These are phyloP conservation scores for Charina bottae DNA, from an alignment of 2,113 vertebrate genomes.

Conservation along the genomic window DNA sequence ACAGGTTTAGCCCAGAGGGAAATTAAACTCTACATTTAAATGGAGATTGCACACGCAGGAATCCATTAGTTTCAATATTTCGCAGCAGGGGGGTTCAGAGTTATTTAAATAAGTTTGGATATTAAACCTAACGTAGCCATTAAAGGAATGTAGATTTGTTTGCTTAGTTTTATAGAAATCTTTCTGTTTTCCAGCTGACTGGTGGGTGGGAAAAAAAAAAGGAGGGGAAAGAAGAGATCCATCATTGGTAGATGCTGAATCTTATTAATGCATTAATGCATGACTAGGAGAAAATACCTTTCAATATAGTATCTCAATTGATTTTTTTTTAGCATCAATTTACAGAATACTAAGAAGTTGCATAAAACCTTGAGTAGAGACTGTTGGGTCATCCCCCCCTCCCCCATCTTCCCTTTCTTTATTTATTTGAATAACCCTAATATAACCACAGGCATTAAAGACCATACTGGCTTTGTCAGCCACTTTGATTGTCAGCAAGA, in stretches of 20 bases:
- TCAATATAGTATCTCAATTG: slow-evolving; percentile 73
- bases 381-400: slow-evolving; percentile 58
- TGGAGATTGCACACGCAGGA: slow-evolving; percentile 84
- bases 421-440: slow-evolving; percentile 61
- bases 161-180: slow-evolving; percentile 69
- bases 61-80: slow-evolving; percentile 86
- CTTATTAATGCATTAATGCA: slow-evolving; percentile 72
- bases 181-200: slow-evolving; percentile 72
- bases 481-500: slow-evolving; percentile 84
- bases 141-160: slow-evolving; percentile 81
- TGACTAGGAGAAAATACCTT: slow-evolving; percentile 63
- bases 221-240: slow-evolving; percentile 60
- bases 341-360: slow-evolving; percentile 68
- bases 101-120: slow-evolving; percentile 88
- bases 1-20: slow-evolving; percentile 83
- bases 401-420: background rate
- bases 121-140: slow-evolving; percentile 85
- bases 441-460: slow-evolving; percentile 78
- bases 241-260: slow-evolving; percentile 72
- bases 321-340: slow-evolving; percentile 76
- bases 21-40: slow-evolving; percentile 85
- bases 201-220: background rate
- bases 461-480: slow-evolving; percentile 79
- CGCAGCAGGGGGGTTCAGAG: slow-evolving; percentile 82
- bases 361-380: slow-evolving; percentile 70